A percentile compares a stretch with the other conserved stretches of the same genome.
Evolutionary conservation across 2,888 invertebrate species (phyloP).

Genomic region (Polydesmus complanatus): DNA sequence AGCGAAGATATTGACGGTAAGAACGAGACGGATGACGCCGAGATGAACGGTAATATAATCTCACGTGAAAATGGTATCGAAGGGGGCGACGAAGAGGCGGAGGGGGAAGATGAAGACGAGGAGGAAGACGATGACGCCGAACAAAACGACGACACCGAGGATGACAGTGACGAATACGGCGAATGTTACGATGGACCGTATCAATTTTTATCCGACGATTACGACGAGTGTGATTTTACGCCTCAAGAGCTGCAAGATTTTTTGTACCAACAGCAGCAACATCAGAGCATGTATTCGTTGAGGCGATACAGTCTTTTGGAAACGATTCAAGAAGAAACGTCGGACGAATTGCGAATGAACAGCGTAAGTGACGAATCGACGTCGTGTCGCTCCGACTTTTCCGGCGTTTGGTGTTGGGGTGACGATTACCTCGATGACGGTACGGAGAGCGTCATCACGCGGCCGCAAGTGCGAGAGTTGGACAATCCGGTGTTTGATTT

Average conservation of each 20-base stretch:
- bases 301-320: conserved; percentile 42
- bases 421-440: conserved; percentile 38
- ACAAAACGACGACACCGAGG: neutral
- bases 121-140: conserved; percentile 10
- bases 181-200: neutral
- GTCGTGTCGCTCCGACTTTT: conserved; percentile 35
- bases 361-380: conserved; percentile 48
- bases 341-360: conserved; percentile 53
- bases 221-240: neutral
- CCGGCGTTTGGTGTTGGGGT: conserved; percentile 32
- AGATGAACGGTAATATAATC: neutral
- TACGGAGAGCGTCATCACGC: neutral
- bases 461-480: neutral
- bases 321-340: conserved; percentile 77
- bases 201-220: neutral
- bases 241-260: conserved; percentile 4
- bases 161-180: conserved; percentile 3
- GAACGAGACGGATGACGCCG: neutral
- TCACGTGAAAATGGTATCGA: conserved; percentile 9
- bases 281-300: neutral
- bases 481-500: neutral
- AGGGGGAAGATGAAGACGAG: conserved; percentile 9
- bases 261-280: conserved; percentile 8
- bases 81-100: conserved; percentile 8
- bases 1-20: too few relatives aligned